phyloP scores from a whole-genome alignment of 53 echinoderm and acorn worm genomes.

The Patiria pectinifera region DNA sequence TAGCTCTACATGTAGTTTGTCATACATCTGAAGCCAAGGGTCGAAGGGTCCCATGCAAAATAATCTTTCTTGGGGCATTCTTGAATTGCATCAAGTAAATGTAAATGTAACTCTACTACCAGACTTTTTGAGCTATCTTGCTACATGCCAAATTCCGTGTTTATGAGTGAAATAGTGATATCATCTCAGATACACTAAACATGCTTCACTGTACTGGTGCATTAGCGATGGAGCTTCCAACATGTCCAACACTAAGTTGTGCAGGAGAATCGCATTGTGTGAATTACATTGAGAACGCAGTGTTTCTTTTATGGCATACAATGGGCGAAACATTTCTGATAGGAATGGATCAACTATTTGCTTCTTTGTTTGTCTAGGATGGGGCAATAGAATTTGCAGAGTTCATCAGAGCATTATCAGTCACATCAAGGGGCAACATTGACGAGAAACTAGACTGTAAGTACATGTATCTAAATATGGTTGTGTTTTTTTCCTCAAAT shows the following conservation, averaged over 20 bases:
- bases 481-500: neutral
- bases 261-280: no score
- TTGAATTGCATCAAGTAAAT: no score
- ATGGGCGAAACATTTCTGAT: neutral
- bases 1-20: neutral
- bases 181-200: no score
- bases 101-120: no score
- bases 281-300: no score
- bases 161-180: no score
- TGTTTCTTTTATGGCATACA: neutral
- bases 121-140: no score
- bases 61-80: neutral
- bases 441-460: slow-evolving; percentile 98
- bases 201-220: no score
- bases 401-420: slow-evolving; percentile 93
- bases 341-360: neutral
- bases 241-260: no score
- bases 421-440: slow-evolving; percentile 93
- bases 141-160: no score
- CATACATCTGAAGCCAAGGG: neutral
- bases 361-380: slow-evolving; percentile 66
- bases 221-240: no score
- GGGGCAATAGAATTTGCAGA: slow-evolving; percentile 97
- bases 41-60: neutral
- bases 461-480: slow-evolving; percentile 1